These are phyloP conservation scores for Schlechtendalia chinensis DNA, from an alignment of 1,140 invertebrate genomes.

Conservation along the genomic window DNA sequence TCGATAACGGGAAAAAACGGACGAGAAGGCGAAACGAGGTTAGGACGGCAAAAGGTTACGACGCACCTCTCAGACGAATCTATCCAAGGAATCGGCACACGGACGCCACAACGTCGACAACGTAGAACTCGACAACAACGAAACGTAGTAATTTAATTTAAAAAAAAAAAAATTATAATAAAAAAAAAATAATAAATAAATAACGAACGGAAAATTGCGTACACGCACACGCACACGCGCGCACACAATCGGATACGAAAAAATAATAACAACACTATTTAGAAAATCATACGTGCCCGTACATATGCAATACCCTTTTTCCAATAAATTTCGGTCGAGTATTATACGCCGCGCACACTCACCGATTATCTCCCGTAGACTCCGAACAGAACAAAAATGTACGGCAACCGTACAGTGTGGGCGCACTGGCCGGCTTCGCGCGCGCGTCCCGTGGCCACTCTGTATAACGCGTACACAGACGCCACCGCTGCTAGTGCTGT, in stretches of 20 bases:
- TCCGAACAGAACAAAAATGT: constrained; percentile 46
- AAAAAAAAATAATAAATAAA: background rate
- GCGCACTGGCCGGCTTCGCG: background rate
- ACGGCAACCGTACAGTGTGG: constrained; percentile 34
- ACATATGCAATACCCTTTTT: constrained; percentile 43
- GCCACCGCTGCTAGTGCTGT: constrained; percentile 22
- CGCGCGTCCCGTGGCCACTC: constrained; percentile 43
- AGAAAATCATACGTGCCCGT: constrained; percentile 46
- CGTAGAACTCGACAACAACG: background rate
- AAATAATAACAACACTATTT: constrained; percentile 46
- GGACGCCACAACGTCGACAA: constrained; percentile 26
- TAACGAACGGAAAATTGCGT: constrained; percentile 10
- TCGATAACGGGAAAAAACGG: constrained; percentile 26
- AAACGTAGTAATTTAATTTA: too few species aligned
- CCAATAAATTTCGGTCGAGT: constrained; percentile 47
- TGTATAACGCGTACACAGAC: constrained; percentile 21
- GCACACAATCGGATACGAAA: constrained; percentile 16
- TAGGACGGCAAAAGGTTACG: constrained; percentile 49
- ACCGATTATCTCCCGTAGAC: constrained; percentile 48
- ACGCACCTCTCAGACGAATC: constrained; percentile 32
- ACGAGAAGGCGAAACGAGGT: constrained; percentile 24
- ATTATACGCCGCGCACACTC: constrained; percentile 50
- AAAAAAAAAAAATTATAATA: too few species aligned
- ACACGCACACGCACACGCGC: constrained; percentile 9
- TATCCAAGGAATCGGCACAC: constrained; percentile 9